These are phyloP conservation scores for Sisyra terminalis DNA, from an alignment of 2,888 invertebrate genomes.

Conservation along the genomic window DNA sequence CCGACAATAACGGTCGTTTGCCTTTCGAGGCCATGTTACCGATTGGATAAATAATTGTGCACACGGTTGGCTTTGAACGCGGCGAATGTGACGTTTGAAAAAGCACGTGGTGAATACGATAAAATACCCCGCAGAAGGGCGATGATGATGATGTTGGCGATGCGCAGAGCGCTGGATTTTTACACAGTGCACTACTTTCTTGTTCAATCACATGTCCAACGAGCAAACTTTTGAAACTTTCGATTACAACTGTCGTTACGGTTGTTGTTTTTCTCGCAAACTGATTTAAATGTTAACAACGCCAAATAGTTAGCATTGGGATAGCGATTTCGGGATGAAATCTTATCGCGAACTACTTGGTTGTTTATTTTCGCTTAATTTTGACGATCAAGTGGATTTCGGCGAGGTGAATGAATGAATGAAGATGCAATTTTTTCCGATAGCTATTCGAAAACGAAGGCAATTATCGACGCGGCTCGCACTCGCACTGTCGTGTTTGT, in stretches of 20 bases:
- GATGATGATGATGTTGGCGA: background rate
- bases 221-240: slow-evolving; percentile 29
- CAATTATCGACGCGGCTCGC: too few species aligned
- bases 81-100: slow-evolving; percentile 2
- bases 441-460: too few species aligned
- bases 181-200: slow-evolving; percentile 8
- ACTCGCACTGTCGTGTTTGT: too few species aligned
- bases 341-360: too few species aligned
- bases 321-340: too few species aligned
- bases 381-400: too few species aligned
- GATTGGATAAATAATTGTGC: background rate
- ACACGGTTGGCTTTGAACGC: slow-evolving; percentile 12
- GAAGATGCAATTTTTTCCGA: too few species aligned
- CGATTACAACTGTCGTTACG: slow-evolving; percentile 28
- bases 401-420: too few species aligned
- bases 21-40: slow-evolving; percentile 36
- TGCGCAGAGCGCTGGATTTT: slow-evolving; percentile 7
- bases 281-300: slow-evolving; percentile 16
- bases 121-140: slow-evolving; percentile 5
- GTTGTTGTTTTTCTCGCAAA: slow-evolving; percentile 12
- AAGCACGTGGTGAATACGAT: slow-evolving; percentile 7
- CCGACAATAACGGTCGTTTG: slow-evolving; percentile 63
- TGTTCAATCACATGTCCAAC: slow-evolving; percentile 13
- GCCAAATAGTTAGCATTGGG: too few species aligned
- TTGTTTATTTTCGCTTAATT: too few species aligned